These are phyloP conservation scores for Amia ocellicauda DNA, from an alignment of 2,113 vertebrate genomes.

Conservation along the genomic window DNA sequence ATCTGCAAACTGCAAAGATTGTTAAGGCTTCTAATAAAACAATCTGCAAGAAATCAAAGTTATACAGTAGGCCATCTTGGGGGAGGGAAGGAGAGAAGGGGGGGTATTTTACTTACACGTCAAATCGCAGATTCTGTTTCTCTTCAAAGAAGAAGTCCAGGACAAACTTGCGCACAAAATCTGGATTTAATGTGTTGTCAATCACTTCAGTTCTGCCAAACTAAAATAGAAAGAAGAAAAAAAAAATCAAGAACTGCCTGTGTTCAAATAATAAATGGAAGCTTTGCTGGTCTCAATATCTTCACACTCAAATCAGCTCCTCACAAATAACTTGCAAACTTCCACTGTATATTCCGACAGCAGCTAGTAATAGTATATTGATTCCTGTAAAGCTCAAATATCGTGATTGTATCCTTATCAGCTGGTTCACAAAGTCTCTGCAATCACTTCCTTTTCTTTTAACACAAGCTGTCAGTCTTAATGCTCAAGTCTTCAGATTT, in stretches of 20 bases:
- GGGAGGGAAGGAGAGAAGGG: neutral
- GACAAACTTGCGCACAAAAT: slow-evolving; percentile 94
- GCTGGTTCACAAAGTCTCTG: slow-evolving; percentile 48
- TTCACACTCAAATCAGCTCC: slow-evolving; percentile 1
- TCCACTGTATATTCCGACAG: slow-evolving; percentile 35
- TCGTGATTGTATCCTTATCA: slow-evolving; percentile 50
- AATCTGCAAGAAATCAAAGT: no score
- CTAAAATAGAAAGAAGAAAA: slow-evolving; percentile 50
- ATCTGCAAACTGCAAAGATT: no score
- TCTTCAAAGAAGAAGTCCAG: slow-evolving; percentile 97
- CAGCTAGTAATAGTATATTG: slow-evolving; percentile 64
- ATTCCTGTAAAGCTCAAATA: slow-evolving; percentile 49
- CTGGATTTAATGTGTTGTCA: slow-evolving; percentile 92
- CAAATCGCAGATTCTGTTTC: slow-evolving; percentile 92
- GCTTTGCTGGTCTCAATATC: neutral
- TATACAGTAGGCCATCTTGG: no score
- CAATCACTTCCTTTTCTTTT: slow-evolving; percentile 36
- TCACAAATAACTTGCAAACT: slow-evolving; percentile 37
- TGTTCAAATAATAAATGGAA: neutral
- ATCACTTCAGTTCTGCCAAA: slow-evolving; percentile 93
- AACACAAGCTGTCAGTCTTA: neutral
- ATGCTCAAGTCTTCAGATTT: no score
- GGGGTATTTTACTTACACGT: slow-evolving; percentile 78
- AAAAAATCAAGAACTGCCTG: slow-evolving; percentile 2
- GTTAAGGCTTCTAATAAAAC: no score